These are phyloP conservation scores for Oryzaephilus surinamensis DNA, from an alignment of 1,140 invertebrate species.

Conservation along the genomic window DNA sequence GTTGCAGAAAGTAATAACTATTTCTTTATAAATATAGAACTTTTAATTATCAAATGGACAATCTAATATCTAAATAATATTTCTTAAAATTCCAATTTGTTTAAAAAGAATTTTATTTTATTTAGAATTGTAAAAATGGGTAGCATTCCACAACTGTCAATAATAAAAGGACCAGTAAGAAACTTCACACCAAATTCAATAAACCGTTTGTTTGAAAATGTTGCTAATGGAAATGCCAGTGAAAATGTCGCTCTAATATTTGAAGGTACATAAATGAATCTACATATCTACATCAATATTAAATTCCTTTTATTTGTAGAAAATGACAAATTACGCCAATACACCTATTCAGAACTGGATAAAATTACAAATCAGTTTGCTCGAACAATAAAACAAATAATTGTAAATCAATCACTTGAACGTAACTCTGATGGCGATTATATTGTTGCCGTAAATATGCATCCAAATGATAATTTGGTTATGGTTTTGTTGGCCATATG, in stretches of 20 bases:
- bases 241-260: constrained; percentile 29
- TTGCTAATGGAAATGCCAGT: constrained; percentile 11
- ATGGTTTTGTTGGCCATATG: constrained; percentile 59
- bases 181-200: constrained; percentile 16
- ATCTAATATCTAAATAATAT: not conserved
- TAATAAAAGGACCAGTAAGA: constrained; percentile 30
- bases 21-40: too few species aligned
- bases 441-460: constrained; percentile 65
- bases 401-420: constrained; percentile 3
- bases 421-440: constrained; percentile 52
- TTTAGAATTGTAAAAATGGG: constrained; percentile 23
- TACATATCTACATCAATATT: constrained; percentile 11
- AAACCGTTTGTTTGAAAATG: constrained; percentile 26
- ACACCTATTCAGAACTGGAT: constrained; percentile 20
- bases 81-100: constrained; percentile 3
- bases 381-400: constrained; percentile 4
- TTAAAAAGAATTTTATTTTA: constrained; percentile 1
- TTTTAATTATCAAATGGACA: too few species aligned
- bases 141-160: constrained; percentile 29
- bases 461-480: constrained; percentile 60
- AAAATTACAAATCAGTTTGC: constrained; percentile 24
- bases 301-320: constrained; percentile 9
- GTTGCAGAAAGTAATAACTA: too few species aligned
- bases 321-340: constrained; percentile 15
- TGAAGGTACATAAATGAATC: constrained; percentile 23